A percentile compares a stretch with the other conserved stretches of the same genome.
phyloP scores from a whole-genome alignment of 37 sponge, comb jelly and placozoan species.

The Crambe crambe region DNA sequence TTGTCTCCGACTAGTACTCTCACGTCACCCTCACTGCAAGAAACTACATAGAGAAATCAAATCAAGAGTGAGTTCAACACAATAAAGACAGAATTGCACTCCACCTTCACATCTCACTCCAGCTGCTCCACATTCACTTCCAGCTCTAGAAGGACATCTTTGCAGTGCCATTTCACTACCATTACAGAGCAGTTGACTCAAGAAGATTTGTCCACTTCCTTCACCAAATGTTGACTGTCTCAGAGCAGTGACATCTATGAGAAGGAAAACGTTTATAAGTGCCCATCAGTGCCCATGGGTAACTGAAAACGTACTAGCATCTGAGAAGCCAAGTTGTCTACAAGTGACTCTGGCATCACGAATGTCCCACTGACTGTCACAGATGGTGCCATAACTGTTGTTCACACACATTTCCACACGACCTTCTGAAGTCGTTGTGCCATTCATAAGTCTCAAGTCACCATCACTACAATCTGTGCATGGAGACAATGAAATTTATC shows the following conservation, averaged over 20 bases:
- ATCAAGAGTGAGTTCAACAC: not conserved
- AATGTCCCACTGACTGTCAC: constrained; percentile 34
- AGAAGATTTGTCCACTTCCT: not conserved
- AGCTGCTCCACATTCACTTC: constrained; percentile 27
- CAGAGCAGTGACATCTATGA: not conserved
- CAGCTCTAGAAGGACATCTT: constrained; percentile 2
- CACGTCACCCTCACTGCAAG: not conserved
- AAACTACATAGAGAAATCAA: not conserved
- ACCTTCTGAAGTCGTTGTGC: constrained; percentile 12
- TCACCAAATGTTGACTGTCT: constrained; percentile 4
- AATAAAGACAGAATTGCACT: not conserved
- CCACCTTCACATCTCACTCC: constrained; percentile 37
- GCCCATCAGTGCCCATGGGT: too few relatives aligned
- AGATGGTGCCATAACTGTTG: constrained; percentile 19
- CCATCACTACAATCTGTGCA: constrained; percentile 9
- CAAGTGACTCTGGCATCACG: constrained; percentile 27
- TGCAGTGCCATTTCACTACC: constrained; percentile 28
- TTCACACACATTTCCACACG: constrained; percentile 21
- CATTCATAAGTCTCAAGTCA: constrained; percentile 27
- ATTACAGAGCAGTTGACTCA: constrained; percentile 18
- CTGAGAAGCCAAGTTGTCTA: constrained; percentile 31
- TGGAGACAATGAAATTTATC: not conserved
- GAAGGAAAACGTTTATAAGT: too few relatives aligned
- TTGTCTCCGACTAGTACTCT: not conserved
- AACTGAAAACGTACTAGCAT: not conserved